A percentile compares a stretch with the other conserved stretches of the same genome.
phyloP scores from a whole-genome alignment of 2,797 vertebrate genomes.

The Neostethus bicornis region DNA sequence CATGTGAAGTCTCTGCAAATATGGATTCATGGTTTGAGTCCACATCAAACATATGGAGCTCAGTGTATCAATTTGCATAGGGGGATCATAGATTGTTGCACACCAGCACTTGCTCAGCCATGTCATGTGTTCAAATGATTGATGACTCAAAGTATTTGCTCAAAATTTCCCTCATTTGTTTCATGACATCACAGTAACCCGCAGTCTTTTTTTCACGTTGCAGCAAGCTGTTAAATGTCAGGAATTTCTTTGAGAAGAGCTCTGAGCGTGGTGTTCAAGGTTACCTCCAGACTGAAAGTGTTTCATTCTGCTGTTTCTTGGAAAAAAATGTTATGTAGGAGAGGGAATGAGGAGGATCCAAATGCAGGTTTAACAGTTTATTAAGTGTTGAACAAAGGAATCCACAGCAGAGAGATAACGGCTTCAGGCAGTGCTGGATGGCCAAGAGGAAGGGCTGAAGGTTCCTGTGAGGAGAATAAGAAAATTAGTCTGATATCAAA shows the following conservation, averaged over 20 bases:
- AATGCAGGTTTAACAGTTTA: too few species aligned
- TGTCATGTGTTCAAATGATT: conserved; percentile 35
- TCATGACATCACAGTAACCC: conserved; percentile 29
- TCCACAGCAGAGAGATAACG: too few species aligned
- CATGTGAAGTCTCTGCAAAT: conserved; percentile 22
- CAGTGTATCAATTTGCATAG: conserved; percentile 29
- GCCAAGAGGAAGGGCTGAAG: too few species aligned
- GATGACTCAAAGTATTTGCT: conserved; percentile 42
- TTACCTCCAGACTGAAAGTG: conserved; percentile 19
- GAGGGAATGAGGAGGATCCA: too few species aligned
- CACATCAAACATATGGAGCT: conserved; percentile 5
- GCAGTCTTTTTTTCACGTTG: conserved; percentile 1
- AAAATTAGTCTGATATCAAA: too few species aligned
- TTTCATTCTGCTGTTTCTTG: not conserved
- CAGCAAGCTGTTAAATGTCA: conserved; percentile 23
- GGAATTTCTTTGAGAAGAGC: conserved; percentile 29
- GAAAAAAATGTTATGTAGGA: conserved; percentile 3
- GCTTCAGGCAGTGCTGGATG: too few species aligned
- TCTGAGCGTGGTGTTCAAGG: conserved; percentile 17
- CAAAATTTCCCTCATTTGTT: conserved; percentile 50
- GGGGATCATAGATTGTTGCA: conserved; percentile 19
- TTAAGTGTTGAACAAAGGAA: too few species aligned
- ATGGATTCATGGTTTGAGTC: conserved; percentile 46
- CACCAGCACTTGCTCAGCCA: conserved; percentile 19
- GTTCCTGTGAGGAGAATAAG: too few species aligned